phyloP scores from a whole-genome alignment of 1,140 invertebrate species.

The Drosophila setifemur region DNA sequence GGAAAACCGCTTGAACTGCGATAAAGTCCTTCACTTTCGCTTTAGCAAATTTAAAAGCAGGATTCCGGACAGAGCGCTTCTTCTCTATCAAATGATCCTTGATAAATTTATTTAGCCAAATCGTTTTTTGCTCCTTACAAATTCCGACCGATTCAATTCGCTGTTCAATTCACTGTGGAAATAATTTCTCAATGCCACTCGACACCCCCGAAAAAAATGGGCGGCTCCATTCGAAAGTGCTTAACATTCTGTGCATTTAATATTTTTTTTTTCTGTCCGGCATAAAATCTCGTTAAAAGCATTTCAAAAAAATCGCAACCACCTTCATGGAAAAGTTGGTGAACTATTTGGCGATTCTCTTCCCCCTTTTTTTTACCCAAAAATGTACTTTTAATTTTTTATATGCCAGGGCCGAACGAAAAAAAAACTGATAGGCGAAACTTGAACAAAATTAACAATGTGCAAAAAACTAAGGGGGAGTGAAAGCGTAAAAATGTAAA shows the following conservation, averaged over 20 bases:
- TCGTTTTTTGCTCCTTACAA: not conserved
- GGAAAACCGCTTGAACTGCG: not conserved
- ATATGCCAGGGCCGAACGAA: slow-evolving; percentile 7
- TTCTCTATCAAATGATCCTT: slow-evolving; percentile 8
- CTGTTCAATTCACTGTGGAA: slow-evolving; percentile 12
- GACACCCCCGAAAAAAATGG: slow-evolving; percentile 24
- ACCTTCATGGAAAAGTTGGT: slow-evolving; percentile 18
- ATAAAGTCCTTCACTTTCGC: not conserved
- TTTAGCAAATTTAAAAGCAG: no score
- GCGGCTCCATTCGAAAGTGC: slow-evolving; percentile 16
- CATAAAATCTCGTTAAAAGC: slow-evolving; percentile 8
- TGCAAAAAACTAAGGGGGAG: slow-evolving; percentile 7
- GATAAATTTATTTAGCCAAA: slow-evolving; percentile 20
- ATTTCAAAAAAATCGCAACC: not conserved
- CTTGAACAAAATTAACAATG: slow-evolving; percentile 68
- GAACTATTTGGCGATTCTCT: slow-evolving; percentile 32
- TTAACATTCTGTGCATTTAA: slow-evolving; percentile 14
- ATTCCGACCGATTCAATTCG: slow-evolving; percentile 4
- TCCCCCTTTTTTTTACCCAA: slow-evolving; percentile 24
- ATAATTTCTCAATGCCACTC: slow-evolving; percentile 28
- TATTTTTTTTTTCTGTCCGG: not conserved
- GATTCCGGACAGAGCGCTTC: not conserved
- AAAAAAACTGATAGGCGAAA: slow-evolving; percentile 61
- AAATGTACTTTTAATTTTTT: slow-evolving; percentile 22
- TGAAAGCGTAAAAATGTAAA: slow-evolving; percentile 14